These are phyloP conservation scores for Podotricha telesiphe DNA, from an alignment of 2,888 invertebrate species.

Conservation along the genomic window DNA sequence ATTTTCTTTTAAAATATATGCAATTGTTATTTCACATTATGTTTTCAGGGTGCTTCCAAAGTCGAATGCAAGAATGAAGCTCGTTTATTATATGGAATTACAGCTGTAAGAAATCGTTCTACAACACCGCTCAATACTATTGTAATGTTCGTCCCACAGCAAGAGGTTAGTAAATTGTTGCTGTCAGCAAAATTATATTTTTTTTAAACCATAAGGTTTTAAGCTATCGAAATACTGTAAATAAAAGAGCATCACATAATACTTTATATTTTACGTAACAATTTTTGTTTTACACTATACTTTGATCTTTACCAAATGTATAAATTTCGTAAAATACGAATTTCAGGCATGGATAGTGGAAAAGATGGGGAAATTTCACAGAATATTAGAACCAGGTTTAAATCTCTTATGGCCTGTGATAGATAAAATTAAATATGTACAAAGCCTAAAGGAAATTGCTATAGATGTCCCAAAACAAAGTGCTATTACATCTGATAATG, in stretches of 20 bases:
- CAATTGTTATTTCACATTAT: conserved; percentile 31
- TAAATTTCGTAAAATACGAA: not conserved
- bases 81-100: conserved; percentile 64
- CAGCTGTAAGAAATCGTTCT: conserved; percentile 71
- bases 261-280: too few species aligned
- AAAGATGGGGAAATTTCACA: conserved; percentile 98
- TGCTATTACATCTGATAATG: conserved; percentile 99
- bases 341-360: conserved; percentile 97
- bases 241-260: not conserved
- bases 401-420: conserved; percentile 95
- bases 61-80: conserved; percentile 72
- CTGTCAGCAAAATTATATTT: not conserved
- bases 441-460: conserved; percentile 99
- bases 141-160: conserved; percentile 99
- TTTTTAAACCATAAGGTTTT: not conserved
- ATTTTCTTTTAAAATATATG: conserved; percentile 16
- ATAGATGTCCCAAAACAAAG: conserved; percentile 99
- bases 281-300: not conserved
- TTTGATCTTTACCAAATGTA: not conserved
- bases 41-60: conserved; percentile 69
- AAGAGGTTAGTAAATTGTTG: conserved; percentile 87
- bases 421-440: conserved; percentile 98
- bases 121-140: conserved; percentile 95
- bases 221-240: not conserved
- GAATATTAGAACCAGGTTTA: conserved; percentile 96